A percentile compares a stretch with the other conserved stretches of the same genome.
Conservation (phyloP, 2,888 invertebrate species). For the Apamea anceps region DNA sequence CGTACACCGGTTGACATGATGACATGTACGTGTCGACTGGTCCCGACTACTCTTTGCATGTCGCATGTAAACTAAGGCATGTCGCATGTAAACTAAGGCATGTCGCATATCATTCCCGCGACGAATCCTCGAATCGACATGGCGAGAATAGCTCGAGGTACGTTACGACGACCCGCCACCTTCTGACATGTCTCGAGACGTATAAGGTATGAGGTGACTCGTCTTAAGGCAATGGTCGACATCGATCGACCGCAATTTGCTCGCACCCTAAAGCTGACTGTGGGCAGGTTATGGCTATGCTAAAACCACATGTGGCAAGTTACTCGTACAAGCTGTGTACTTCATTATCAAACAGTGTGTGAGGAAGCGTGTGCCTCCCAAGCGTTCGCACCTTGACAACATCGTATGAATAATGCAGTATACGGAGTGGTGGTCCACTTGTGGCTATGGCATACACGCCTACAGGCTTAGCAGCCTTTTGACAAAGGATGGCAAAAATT, state of each 20-base stretch:
- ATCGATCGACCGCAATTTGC: neutral
- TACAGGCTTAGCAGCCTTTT: conserved; percentile 13
- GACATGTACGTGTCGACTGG: neutral
- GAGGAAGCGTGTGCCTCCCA: conserved; percentile 4
- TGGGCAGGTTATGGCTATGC: neutral
- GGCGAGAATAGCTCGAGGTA: neutral
- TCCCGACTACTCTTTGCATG: neutral
- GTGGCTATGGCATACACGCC: neutral
- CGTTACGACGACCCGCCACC: neutral
- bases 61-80: too few relatives aligned
- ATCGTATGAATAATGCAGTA: conserved; percentile 44
- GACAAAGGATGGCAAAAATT: neutral
- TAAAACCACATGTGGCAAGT: conserved; percentile 16
- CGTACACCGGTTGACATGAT: neutral
- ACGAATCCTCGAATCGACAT: neutral
- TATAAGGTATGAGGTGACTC: neutral
- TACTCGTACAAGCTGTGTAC: conserved; percentile 13
- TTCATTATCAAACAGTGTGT: conserved; percentile 22
- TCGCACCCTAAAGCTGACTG: neutral
- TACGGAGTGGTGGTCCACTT: conserved; percentile 6
- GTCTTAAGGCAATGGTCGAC: neutral
- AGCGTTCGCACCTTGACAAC: conserved; percentile 1
- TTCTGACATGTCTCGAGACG: neutral
- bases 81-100: too few relatives aligned
- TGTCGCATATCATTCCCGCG: neutral